These are phyloP conservation scores for Orestias chungarensis DNA, from an alignment of 2,797 vertebrate species.

Conservation along the genomic window DNA sequence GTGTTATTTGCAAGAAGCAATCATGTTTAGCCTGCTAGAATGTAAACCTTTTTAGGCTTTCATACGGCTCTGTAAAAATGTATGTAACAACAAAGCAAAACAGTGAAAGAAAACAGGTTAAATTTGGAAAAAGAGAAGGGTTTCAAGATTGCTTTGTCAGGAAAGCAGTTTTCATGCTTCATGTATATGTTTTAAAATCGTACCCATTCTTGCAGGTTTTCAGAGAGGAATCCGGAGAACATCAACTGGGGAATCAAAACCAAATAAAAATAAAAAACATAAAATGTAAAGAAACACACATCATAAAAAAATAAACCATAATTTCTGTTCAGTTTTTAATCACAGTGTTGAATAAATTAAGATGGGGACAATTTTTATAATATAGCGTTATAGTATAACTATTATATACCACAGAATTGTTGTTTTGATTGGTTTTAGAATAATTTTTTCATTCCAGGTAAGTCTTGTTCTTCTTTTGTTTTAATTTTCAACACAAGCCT, in stretches of 20 bases:
- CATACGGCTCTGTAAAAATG: not conserved
- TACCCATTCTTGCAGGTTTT: constrained; percentile 91
- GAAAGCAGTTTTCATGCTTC: constrained; percentile 4
- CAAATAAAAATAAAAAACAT: constrained; percentile 26
- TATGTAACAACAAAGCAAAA: not conserved
- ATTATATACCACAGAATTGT: too few species aligned
- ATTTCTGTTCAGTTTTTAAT: not conserved
- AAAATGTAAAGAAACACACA: constrained; percentile 2
- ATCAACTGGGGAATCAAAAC: constrained; percentile 78
- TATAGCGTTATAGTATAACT: too few species aligned
- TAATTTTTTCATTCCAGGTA: not conserved
- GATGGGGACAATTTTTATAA: too few species aligned
- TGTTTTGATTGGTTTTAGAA: too few species aligned
- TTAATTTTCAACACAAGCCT: too few species aligned
- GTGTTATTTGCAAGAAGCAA: not conserved
- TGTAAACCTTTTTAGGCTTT: not conserved
- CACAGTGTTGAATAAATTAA: not conserved
- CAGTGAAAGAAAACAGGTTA: not conserved
- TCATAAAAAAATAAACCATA: not conserved
- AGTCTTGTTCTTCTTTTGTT: not conserved
- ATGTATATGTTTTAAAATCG: constrained; percentile 13
- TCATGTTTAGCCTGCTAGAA: not conserved
- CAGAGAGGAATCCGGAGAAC: constrained; percentile 83
- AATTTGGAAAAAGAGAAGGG: not conserved
- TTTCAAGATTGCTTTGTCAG: not conserved